Conservation (phyloP, 2,888 invertebrate genomes). For the Phymatocera aterrima region DNA sequence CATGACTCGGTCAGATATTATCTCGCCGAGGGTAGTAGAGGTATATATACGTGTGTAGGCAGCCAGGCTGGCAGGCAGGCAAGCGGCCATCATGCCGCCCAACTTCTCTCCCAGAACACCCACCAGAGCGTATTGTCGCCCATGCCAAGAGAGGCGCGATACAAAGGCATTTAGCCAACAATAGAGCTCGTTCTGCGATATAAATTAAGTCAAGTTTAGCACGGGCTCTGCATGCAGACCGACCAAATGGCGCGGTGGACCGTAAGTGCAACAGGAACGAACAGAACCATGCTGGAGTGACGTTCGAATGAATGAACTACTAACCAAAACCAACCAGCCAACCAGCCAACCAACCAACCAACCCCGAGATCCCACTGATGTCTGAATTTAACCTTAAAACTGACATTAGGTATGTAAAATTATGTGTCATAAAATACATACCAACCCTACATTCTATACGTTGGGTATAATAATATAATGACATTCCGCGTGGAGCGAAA, state of each 20-base stretch:
- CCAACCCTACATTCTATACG: too few species aligned
- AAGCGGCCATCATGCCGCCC: conserved; percentile 6
- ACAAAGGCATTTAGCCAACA: conserved; percentile 45
- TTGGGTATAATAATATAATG: too few species aligned
- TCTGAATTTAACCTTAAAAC: conserved; percentile 24
- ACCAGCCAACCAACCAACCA: too few species aligned
- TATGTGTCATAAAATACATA: too few species aligned
- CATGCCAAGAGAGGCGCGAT: conserved; percentile 19
- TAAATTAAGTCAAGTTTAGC: conserved; percentile 43
- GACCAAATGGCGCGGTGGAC: conserved; percentile 37
- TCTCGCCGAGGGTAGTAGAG: too few species aligned
- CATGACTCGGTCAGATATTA: too few species aligned
- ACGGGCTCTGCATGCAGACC: too few species aligned
- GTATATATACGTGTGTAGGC: background rate
- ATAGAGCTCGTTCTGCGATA: conserved; percentile 29
- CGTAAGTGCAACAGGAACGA: conserved; percentile 41
- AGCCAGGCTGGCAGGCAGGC: background rate
- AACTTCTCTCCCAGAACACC: background rate
- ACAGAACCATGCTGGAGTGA: too few species aligned
- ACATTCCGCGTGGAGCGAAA: too few species aligned
- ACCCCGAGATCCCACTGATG: too few species aligned
- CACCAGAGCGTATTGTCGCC: conserved; percentile 1
- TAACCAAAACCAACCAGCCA: background rate
- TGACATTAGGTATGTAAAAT: background rate
- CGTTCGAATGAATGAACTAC: too few species aligned